Percentiles rank a stretch among this genome's conserved stretches.
phyloP scores from a whole-genome alignment of 1,140 invertebrate species.

The Trichogramma pretiosum region DNA sequence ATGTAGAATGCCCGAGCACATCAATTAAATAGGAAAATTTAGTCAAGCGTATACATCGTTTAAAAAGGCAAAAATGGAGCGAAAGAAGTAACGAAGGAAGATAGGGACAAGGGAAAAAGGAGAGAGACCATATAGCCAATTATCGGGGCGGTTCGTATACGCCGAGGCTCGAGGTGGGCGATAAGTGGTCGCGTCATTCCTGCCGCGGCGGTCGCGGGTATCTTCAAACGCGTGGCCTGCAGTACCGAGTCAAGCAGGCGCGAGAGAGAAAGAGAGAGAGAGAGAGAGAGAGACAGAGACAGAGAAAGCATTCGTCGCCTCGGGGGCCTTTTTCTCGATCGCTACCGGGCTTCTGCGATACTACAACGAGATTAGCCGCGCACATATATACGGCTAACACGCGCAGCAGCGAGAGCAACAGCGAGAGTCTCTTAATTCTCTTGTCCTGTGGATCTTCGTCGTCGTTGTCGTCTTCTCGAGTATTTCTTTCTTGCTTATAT shows the following conservation, averaged over 20 bases:
- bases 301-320: constrained; percentile 9
- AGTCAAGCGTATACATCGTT: too few relatives aligned
- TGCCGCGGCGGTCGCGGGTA: neutral
- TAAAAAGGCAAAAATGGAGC: too few relatives aligned
- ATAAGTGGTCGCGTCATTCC: too few relatives aligned
- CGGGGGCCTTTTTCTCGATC: constrained; percentile 16
- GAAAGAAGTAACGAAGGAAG: too few relatives aligned
- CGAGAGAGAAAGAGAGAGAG: neutral
- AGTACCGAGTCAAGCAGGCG: constrained; percentile 5
- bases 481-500: neutral
- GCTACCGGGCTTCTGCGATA: constrained; percentile 20
- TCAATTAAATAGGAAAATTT: constrained; percentile 17
- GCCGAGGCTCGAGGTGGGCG: too few relatives aligned
- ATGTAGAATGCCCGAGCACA: too few relatives aligned
- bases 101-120: too few relatives aligned
- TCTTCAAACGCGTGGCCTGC: constrained; percentile 15
- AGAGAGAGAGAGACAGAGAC: neutral
- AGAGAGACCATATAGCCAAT: too few relatives aligned
- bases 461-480: too few relatives aligned
- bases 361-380: constrained; percentile 6
- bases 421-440: constrained; percentile 14
- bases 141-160: too few relatives aligned
- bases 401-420: neutral
- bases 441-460: too few relatives aligned
- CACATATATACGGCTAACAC: too few relatives aligned